A percentile compares a stretch with the other conserved stretches of the same genome.
Conservation (phyloP, 2,888 invertebrate species). For the Hartigia nigra region DNA sequence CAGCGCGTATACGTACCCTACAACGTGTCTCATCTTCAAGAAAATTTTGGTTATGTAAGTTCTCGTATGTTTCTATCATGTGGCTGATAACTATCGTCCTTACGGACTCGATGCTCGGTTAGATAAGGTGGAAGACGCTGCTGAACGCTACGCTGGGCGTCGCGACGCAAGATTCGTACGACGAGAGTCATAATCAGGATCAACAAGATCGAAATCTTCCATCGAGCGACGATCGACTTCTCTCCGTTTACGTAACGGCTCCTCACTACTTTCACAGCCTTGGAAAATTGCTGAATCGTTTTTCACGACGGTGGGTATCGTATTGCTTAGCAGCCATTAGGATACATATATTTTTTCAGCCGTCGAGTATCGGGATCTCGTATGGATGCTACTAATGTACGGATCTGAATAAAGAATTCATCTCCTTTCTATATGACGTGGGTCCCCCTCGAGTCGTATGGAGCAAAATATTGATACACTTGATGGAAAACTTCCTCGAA, state of each 20-base stretch:
- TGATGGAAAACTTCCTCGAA: not conserved
- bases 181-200: slow-evolving; percentile 35
- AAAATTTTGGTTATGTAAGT: slow-evolving; percentile 66
- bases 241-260: slow-evolving; percentile 60
- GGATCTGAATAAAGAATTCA: not conserved
- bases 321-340: not conserved
- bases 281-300: slow-evolving; percentile 59
- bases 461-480: not conserved
- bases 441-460: not conserved
- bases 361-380: not conserved
- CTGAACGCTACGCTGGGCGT: slow-evolving; percentile 53
- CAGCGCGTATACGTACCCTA: slow-evolving; percentile 63
- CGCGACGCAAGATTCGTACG: slow-evolving; percentile 46
- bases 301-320: slow-evolving; percentile 57
- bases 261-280: slow-evolving; percentile 60
- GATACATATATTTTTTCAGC: not conserved
- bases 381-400: too few relatives aligned
- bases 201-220: slow-evolving; percentile 34
- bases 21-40: slow-evolving; percentile 64
- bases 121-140: slow-evolving; percentile 62
- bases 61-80: slow-evolving; percentile 23
- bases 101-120: slow-evolving; percentile 42
- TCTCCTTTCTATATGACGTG: not conserved
- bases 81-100: slow-evolving; percentile 10
- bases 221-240: slow-evolving; percentile 47